phyloP scores from a whole-genome alignment of 2,113 vertebrate genomes.

The Nothocercus julius region DNA sequence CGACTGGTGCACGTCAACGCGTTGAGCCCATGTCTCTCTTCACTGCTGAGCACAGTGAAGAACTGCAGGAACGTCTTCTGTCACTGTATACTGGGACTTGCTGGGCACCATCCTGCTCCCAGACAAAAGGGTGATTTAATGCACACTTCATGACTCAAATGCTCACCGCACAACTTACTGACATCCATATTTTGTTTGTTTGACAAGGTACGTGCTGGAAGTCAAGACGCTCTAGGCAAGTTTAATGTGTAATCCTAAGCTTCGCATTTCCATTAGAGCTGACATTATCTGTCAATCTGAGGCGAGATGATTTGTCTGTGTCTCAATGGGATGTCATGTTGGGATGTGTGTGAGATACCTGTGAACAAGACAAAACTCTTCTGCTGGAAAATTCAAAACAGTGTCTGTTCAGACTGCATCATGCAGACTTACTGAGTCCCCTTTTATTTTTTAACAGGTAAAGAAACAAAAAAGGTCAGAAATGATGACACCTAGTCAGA shows the following conservation, averaged over 20 bases:
- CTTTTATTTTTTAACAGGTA: background rate
- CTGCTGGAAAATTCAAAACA: background rate
- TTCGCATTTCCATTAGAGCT: background rate
- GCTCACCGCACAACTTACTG: background rate
- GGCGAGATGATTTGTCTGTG: background rate
- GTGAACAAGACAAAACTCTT: background rate
- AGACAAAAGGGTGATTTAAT: background rate
- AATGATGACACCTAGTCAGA: background rate
- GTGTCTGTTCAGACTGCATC: background rate
- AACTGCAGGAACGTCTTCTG: background rate
- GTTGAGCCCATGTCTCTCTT: too few species aligned
- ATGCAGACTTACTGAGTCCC: background rate
- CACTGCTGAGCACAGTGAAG: background rate
- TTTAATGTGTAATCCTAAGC: background rate
- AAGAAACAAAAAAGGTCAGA: background rate
- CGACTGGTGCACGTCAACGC: fast-evolving
- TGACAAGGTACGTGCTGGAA: background rate
- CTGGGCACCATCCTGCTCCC: background rate
- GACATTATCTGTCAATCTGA: background rate
- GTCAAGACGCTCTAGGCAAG: background rate
- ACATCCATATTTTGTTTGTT: background rate
- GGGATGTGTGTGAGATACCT: background rate
- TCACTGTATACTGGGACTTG: fast-evolving
- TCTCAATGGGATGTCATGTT: background rate
- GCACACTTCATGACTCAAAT: background rate